These are phyloP conservation scores for Toxotes lorentzi DNA, from an alignment of 2,797 vertebrate species.

Conservation along the genomic window DNA sequence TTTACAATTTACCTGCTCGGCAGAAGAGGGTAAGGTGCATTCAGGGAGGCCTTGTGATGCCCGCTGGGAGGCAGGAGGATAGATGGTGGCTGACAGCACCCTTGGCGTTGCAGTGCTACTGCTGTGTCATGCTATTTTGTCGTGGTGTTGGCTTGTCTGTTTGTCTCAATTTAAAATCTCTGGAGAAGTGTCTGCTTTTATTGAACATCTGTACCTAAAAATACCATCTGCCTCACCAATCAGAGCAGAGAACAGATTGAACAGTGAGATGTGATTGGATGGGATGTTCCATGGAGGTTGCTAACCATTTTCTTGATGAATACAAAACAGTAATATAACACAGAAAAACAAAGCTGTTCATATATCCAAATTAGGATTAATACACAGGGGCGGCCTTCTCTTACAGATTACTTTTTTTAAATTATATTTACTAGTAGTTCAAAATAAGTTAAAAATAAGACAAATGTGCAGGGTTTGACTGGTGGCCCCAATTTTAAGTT, in stretches of 20 bases:
- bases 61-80: slow-evolving; percentile 68
- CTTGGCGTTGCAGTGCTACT: slow-evolving; percentile 60
- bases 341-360: neutral
- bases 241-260: slow-evolving; percentile 42
- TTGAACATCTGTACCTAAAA: slow-evolving; percentile 68
- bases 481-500: neutral
- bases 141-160: slow-evolving; percentile 58
- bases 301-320: slow-evolving; percentile 3
- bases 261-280: slow-evolving; percentile 54
- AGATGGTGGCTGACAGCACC: slow-evolving; percentile 78
- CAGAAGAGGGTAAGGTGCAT: slow-evolving; percentile 37
- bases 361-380: neutral
- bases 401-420: neutral
- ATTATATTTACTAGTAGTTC: neutral
- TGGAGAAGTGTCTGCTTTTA: slow-evolving; percentile 62
- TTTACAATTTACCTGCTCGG: slow-evolving; percentile 48
- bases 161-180: slow-evolving; percentile 77
- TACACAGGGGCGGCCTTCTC: neutral
- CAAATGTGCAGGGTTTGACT: neutral
- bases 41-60: slow-evolving; percentile 57
- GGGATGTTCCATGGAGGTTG: slow-evolving; percentile 22
- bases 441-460: neutral
- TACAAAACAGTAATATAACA: slow-evolving; percentile 4
- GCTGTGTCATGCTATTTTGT: slow-evolving; percentile 80
- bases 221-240: slow-evolving; percentile 61